Evolutionary conservation across 2,113 vertebrate genomes (phyloP).

Genomic region (Sus scrofa): DNA sequence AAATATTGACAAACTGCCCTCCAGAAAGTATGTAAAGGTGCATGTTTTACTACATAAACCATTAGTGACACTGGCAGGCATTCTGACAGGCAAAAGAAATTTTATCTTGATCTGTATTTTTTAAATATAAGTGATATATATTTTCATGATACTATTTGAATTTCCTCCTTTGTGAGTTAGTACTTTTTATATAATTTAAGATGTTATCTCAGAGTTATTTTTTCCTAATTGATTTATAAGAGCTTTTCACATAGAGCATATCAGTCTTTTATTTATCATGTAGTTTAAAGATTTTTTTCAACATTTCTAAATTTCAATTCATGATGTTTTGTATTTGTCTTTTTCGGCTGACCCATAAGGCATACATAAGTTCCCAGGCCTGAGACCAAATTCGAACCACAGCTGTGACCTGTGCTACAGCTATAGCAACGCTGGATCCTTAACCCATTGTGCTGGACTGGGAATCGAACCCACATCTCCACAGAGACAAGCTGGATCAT

Average conservation of each 20-base stretch:
- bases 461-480: too few species aligned
- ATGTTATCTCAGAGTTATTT: not conserved
- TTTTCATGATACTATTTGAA: not conserved
- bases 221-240: constrained; percentile 28
- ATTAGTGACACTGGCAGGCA: not conserved
- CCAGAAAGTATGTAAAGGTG: not conserved
- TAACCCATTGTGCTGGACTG: too few species aligned
- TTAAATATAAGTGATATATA: not conserved
- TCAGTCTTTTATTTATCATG: not conserved
- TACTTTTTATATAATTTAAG: not conserved
- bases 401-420: too few species aligned
- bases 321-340: not conserved
- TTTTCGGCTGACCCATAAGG: too few species aligned
- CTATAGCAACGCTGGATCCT: too few species aligned
- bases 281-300: not conserved
- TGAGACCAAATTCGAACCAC: too few species aligned
- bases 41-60: not conserved
- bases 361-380: too few species aligned
- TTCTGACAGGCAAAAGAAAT: not conserved
- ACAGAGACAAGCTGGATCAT: too few species aligned
- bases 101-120: not conserved
- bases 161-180: not conserved
- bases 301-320: constrained; percentile 20
- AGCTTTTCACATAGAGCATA: not conserved
- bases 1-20: not conserved